These are phyloP conservation scores for Drosophila quadrilineata DNA, from an alignment of 1,140 invertebrate genomes.

Conservation along the genomic window DNA sequence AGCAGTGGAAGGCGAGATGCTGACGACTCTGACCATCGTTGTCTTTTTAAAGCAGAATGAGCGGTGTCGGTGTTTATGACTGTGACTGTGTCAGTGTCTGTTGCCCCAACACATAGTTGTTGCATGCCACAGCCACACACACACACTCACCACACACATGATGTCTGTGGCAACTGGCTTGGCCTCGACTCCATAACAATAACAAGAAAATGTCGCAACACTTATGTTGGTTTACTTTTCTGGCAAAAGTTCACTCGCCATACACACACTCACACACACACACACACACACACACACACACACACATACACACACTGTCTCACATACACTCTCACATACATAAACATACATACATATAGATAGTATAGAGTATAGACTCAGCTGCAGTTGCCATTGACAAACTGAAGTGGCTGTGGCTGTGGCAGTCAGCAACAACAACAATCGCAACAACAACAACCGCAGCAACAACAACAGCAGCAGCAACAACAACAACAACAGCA, in stretches of 20 bases:
- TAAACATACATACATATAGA: too few relatives aligned
- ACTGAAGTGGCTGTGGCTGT: constrained; percentile 59
- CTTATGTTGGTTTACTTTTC: constrained; percentile 73
- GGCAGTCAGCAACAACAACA: constrained; percentile 35
- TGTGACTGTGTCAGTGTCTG: too few relatives aligned
- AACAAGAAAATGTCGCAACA: constrained; percentile 67
- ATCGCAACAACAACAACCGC: too few relatives aligned
- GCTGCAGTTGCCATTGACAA: constrained; percentile 33
- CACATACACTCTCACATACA: constrained; percentile 2
- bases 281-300: not conserved
- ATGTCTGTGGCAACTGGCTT: not conserved
- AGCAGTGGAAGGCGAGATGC: too few relatives aligned
- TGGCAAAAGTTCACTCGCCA: constrained; percentile 37
- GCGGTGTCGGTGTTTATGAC: too few relatives aligned
- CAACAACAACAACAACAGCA: constrained; percentile 33
- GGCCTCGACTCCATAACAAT: constrained; percentile 47
- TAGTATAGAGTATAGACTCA: too few relatives aligned
- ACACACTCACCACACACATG: too few relatives aligned
- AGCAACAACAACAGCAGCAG: too few relatives aligned
- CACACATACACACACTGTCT: constrained; percentile 3
- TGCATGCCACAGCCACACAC: not conserved
- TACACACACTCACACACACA: constrained; percentile 3
- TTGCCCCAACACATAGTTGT: too few relatives aligned
- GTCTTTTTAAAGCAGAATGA: constrained; percentile 19
- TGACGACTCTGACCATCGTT: too few relatives aligned